Conservation (phyloP, 1,140 invertebrate genomes). For the Acromyrmex heyeri region DNA sequence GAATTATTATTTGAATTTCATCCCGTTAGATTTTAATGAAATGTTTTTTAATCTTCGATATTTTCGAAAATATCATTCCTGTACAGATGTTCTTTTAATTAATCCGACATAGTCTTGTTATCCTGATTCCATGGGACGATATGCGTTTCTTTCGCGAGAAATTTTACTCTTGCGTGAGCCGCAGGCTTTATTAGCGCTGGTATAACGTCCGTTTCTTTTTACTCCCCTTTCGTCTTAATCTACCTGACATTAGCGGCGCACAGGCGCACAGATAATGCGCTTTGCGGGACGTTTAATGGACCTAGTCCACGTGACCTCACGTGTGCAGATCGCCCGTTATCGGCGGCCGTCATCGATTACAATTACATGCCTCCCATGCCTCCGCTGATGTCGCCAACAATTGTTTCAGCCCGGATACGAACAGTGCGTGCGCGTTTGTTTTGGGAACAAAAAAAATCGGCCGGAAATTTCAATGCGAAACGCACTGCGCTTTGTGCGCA, state of each 20-base stretch:
- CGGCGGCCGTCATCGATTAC: slow-evolving; percentile 39
- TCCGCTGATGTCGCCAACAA: slow-evolving; percentile 21
- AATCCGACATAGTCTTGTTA: slow-evolving; percentile 22
- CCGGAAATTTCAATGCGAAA: slow-evolving; percentile 54
- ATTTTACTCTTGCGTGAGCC: slow-evolving; percentile 25
- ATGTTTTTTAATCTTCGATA: neutral
- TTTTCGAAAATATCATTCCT: neutral
- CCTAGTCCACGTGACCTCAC: slow-evolving; percentile 62
- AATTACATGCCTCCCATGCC: slow-evolving; percentile 15
- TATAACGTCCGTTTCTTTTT: slow-evolving; percentile 48
- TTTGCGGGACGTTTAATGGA: slow-evolving; percentile 53
- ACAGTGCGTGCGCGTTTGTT: slow-evolving; percentile 37
- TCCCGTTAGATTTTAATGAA: neutral
- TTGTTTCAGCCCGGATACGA: slow-evolving; percentile 55
- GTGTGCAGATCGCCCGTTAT: slow-evolving; percentile 49
- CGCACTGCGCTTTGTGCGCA: slow-evolving; percentile 34
- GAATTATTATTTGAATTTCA: slow-evolving; percentile 34
- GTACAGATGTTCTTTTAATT: slow-evolving; percentile 19
- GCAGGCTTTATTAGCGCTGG: slow-evolving; percentile 31
- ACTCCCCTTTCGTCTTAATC: slow-evolving; percentile 50
- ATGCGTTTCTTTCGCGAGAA: neutral
- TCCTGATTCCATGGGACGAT: neutral
- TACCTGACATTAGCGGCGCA: slow-evolving; percentile 47
- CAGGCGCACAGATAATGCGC: slow-evolving; percentile 43
- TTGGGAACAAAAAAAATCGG: slow-evolving; percentile 32